These are phyloP conservation scores for Sinocyclocheilus maitianheensis DNA, from an alignment of 2,113 vertebrate species.

Conservation along the genomic window DNA sequence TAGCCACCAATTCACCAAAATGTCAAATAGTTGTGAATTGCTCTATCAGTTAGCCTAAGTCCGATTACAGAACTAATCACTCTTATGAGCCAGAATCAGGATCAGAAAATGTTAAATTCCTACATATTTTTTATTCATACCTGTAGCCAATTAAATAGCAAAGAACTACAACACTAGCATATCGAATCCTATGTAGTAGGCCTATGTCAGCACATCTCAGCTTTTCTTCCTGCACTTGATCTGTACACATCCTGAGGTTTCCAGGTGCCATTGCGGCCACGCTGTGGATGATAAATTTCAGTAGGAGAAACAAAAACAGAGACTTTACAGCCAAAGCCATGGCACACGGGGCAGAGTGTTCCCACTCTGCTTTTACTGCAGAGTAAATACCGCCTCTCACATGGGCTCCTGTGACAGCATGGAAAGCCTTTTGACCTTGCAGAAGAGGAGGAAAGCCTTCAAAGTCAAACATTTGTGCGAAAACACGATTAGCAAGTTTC, in stretches of 20 bases:
- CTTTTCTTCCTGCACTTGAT: slow-evolving; percentile 7
- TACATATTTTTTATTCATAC: too few relatives aligned
- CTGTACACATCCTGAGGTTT: slow-evolving; percentile 31
- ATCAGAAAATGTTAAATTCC: neutral
- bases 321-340: slow-evolving; percentile 28
- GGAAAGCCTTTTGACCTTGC: slow-evolving; percentile 69
- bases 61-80: neutral
- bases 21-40: too few relatives aligned
- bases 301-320: slow-evolving; percentile 34
- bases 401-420: slow-evolving; percentile 74
- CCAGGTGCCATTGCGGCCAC: slow-evolving; percentile 19
- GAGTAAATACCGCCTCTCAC: slow-evolving; percentile 75
- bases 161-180: neutral
- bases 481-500: slow-evolving; percentile 57
- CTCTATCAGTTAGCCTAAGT: neutral
- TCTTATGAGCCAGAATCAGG: neutral
- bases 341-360: slow-evolving; percentile 64
- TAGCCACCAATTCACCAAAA: too few relatives aligned
- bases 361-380: slow-evolving; percentile 77
- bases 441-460: slow-evolving; percentile 44
- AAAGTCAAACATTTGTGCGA: slow-evolving; percentile 60
- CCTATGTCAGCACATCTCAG: neutral
- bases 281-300: slow-evolving; percentile 34
- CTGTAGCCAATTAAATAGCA: neutral
- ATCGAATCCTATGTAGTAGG: neutral